Percentiles rank a stretch among this genome's conserved stretches.
These are phyloP conservation scores for Holcopasites calliopsidis DNA, from an alignment of 1,140 invertebrate species.

Conservation along the genomic window DNA sequence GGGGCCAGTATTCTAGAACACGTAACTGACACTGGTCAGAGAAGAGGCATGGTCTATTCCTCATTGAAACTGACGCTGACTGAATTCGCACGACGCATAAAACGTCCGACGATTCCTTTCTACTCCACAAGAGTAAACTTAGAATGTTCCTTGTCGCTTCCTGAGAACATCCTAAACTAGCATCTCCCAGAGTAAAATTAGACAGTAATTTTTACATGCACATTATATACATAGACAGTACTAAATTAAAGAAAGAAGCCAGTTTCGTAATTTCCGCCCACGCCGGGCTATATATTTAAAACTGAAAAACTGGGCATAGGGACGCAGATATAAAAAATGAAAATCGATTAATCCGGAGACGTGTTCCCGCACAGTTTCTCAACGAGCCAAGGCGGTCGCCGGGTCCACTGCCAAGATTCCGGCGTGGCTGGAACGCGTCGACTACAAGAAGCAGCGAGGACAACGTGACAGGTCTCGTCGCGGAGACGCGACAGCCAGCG, in stretches of 20 bases:
- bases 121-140: slow-evolving; percentile 36
- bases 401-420: slow-evolving; percentile 22
- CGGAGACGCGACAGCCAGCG: slow-evolving; percentile 9
- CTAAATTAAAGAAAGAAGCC: no score
- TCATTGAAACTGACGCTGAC: slow-evolving; percentile 75
- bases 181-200: no score
- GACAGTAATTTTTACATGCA: no score
- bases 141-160: not conserved
- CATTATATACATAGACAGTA: no score
- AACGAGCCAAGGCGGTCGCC: not conserved
- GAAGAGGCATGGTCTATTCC: slow-evolving; percentile 62
- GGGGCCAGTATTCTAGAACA: slow-evolving; percentile 73
- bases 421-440: not conserved
- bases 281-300: not conserved
- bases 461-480: slow-evolving; percentile 18
- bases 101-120: slow-evolving; percentile 78
- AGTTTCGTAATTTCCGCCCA: not conserved
- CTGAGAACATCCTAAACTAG: not conserved
- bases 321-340: slow-evolving; percentile 3
- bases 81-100: slow-evolving; percentile 45
- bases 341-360: slow-evolving; percentile 4
- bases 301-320: not conserved
- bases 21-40: slow-evolving; percentile 73
- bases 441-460: slow-evolving; percentile 17
- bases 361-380: slow-evolving; percentile 16